Base-by-base conservation (phyloP, 23 tunicate species). In the Trididemnum clinides region DNA sequence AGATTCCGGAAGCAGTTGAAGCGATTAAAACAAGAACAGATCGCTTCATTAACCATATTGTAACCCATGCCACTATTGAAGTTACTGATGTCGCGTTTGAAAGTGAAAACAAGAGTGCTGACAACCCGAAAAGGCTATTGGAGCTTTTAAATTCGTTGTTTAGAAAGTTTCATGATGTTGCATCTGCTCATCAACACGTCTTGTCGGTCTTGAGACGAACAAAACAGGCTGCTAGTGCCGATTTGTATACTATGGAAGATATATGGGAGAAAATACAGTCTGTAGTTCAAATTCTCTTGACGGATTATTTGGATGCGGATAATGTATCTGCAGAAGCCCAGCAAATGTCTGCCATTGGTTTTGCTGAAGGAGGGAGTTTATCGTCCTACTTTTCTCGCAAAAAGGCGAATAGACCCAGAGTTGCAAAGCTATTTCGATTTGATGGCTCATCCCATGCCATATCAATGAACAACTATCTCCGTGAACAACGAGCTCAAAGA, bases 361-460 rank as follows among this genome's bases (percentile, higher is more conserved):
- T 89, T 64, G 37, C 85, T 34, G 98, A 94, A 1, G 73, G 87
- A 5, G 88, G 82, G 0, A 81, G 84, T 82, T 69, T 94, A 12
- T 86, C 98, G 18, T 94, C 98, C 2, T 92, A 94, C 73, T 94
- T 94, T 34, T 39, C 90, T 6, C 73, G 90, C 32, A 86, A 85
- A 63, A 81, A 71, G 63, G 85, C 81, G 27, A 76, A 76, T 20
- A 37, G 89, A 34, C 90, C 85, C 34, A 69, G 83, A 22, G 88
- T 75, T 3, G 90, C 92, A 0, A 96, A 91, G 84, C 71, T 96
- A 12, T 96, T 96, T 44, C 76, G 93, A 22, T 96, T 96, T 62
- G 99, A 96, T 69, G 95, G 86, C 19, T 96, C 99, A 0, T 91
- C 96, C 1, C 99, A 96, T 54, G 99, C 99, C 3, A 96, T 96